Evolutionary conservation across 2,113 vertebrate species (phyloP).

Genomic region (Pteronura brasiliensis): DNA sequence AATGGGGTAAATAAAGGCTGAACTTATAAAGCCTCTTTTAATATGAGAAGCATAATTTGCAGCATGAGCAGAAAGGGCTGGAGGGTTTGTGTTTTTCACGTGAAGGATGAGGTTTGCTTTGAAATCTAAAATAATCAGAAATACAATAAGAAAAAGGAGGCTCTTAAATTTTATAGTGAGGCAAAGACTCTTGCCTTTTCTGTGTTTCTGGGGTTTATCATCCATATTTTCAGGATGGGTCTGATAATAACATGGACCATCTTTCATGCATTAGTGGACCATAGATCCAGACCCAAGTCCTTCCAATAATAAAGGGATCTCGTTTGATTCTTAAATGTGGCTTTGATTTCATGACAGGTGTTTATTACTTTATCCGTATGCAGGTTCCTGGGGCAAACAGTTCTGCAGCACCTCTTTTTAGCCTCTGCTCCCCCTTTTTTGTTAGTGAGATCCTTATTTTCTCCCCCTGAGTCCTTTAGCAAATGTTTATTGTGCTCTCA

Average conservation of each 20-base stretch:
- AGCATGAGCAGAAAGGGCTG: constrained; percentile 6
- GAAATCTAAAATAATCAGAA: constrained; percentile 51
- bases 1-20: constrained; percentile 42
- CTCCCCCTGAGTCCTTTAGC: not conserved
- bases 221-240: not conserved
- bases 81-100: constrained; percentile 30
- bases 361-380: not conserved
- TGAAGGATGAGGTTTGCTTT: constrained; percentile 56
- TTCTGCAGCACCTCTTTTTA: not conserved
- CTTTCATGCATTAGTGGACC: not conserved
- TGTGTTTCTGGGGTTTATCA: not conserved
- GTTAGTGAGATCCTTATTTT: not conserved
- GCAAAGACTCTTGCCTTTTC: not conserved
- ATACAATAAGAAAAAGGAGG: not conserved
- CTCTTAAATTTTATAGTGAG: not conserved
- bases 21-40: constrained; percentile 34
- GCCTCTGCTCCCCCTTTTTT: not conserved
- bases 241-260: not conserved
- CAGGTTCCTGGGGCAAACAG: not conserved
- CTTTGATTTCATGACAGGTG: constrained; percentile 24
- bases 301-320: constrained; percentile 30
- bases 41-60: constrained; percentile 23
- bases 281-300: not conserved
- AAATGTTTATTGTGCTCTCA: not conserved
- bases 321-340: constrained; percentile 58